Evolutionary conservation across 2,797 vertebrate species (phyloP).

Genomic region (Pristis pectinata): DNA sequence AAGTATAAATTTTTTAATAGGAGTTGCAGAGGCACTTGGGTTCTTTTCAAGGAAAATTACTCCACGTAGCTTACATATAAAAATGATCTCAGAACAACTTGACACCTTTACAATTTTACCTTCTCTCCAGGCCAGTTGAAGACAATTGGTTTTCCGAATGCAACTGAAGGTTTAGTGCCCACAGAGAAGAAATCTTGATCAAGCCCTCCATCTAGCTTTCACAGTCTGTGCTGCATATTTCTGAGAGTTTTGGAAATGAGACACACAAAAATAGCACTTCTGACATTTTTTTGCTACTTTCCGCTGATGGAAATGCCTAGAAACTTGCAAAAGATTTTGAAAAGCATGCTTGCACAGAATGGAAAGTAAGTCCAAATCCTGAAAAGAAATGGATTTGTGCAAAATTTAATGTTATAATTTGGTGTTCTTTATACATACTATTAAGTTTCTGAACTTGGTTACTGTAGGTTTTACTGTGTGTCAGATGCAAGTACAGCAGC

Average conservation of each 20-base stretch:
- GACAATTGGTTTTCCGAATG: neutral
- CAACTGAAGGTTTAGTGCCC: neutral
- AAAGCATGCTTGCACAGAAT: neutral
- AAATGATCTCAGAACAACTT: neutral
- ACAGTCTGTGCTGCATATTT: neutral
- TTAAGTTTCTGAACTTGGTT: neutral
- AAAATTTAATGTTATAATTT: slow-evolving; percentile 9
- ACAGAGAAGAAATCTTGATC: neutral
- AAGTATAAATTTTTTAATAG: neutral
- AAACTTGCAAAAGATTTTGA: neutral
- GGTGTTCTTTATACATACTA: neutral
- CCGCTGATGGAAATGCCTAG: neutral
- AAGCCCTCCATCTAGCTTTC: neutral
- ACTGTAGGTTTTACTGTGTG: neutral
- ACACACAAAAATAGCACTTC: neutral
- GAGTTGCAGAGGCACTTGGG: neutral
- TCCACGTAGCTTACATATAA: neutral
- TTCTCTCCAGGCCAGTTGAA: neutral
- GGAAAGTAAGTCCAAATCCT: neutral
- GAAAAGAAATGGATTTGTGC: neutral
- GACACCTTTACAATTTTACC: neutral
- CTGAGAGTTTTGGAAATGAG: neutral
- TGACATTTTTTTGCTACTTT: neutral
- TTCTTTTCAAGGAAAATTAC: neutral
- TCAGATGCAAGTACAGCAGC: neutral